Percentiles rank a stretch among this genome's conserved stretches.
Conservation (phyloP, 2,888 invertebrate genomes). For the Thecophora atra region DNA sequence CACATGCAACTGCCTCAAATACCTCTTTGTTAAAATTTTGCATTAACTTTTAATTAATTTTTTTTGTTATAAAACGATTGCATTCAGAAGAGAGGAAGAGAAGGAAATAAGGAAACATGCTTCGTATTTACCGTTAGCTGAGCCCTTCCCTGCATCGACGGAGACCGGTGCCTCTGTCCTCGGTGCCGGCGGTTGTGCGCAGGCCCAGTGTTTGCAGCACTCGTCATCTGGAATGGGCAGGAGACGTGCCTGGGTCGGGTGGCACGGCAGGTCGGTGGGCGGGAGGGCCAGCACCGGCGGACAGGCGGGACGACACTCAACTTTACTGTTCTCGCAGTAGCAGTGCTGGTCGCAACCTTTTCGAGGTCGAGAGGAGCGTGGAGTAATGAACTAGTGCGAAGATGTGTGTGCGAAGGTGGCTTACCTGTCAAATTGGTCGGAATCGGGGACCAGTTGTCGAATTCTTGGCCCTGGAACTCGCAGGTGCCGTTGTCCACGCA, state of each 20-base stretch:
- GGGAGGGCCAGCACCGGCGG: constrained; percentile 80
- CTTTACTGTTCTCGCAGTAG: constrained; percentile 86
- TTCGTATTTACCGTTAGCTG: constrained; percentile 54
- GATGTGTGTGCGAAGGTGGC: constrained; percentile 14
- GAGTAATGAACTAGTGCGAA: neutral
- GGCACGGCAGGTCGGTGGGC: constrained; percentile 78
- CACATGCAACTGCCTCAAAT: neutral
- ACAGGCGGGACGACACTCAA: constrained; percentile 86
- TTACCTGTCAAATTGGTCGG: constrained; percentile 76
- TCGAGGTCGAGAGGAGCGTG: neutral
- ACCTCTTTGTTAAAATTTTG: neutral
- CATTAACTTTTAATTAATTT: too few species aligned
- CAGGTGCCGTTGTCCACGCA: constrained; percentile 88
- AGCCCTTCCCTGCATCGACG: neutral
- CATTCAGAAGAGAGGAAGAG: neutral
- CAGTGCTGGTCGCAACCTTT: constrained; percentile 84
- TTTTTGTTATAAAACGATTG: too few species aligned
- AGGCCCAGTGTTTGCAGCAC: constrained; percentile 85
- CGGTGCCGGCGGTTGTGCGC: constrained; percentile 66
- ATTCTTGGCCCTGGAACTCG: constrained; percentile 72
- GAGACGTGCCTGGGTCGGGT: constrained; percentile 73
- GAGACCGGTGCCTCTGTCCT: constrained; percentile 38
- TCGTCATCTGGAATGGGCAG: constrained; percentile 77
- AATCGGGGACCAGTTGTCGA: constrained; percentile 82
- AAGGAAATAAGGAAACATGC: neutral